A percentile compares a stretch with the other conserved stretches of the same genome.
Conservation (phyloP, 2,113 vertebrate species). For the Chascanopsetta lugubris region DNA sequence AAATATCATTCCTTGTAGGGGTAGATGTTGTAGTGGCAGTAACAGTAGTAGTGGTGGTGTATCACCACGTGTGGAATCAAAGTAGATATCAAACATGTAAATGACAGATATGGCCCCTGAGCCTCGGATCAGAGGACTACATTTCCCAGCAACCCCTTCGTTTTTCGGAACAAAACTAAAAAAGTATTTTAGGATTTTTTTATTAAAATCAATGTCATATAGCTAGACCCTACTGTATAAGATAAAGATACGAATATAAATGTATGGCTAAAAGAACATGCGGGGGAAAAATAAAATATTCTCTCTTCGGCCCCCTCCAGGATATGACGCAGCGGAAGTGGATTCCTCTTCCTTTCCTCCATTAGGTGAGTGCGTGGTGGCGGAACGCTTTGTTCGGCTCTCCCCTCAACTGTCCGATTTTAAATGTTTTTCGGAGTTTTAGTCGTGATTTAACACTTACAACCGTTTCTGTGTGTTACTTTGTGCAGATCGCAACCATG, state of each 20-base stretch:
- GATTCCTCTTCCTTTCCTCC: slow-evolving; percentile 79
- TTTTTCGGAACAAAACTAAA: background rate
- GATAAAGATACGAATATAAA: background rate
- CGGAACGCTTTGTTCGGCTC: slow-evolving; percentile 34
- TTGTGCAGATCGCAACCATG: slow-evolving; percentile 81
- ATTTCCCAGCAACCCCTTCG: slow-evolving; percentile 44
- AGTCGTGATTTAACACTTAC: fast-evolving
- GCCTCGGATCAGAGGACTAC: slow-evolving; percentile 28
- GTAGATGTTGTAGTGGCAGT: too few relatives aligned
- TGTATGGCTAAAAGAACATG: too few relatives aligned
- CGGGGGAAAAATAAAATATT: background rate
- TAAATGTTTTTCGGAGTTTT: fast-evolving
- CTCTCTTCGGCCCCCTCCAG: fast-evolving
- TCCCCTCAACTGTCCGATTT: background rate
- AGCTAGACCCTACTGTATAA: background rate
- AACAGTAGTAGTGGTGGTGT: too few relatives aligned
- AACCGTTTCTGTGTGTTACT: slow-evolving; percentile 15
- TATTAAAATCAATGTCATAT: background rate
- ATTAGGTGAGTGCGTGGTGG: slow-evolving; percentile 83
- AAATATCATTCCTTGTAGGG: too few relatives aligned
- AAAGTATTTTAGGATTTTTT: background rate
- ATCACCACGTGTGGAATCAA: background rate
- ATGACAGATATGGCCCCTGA: background rate
- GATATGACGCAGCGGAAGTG: slow-evolving; percentile 75
- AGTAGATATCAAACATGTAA: background rate